phyloP scores from a whole-genome alignment of 2,113 vertebrate species.

The Bubo scandiacus region DNA sequence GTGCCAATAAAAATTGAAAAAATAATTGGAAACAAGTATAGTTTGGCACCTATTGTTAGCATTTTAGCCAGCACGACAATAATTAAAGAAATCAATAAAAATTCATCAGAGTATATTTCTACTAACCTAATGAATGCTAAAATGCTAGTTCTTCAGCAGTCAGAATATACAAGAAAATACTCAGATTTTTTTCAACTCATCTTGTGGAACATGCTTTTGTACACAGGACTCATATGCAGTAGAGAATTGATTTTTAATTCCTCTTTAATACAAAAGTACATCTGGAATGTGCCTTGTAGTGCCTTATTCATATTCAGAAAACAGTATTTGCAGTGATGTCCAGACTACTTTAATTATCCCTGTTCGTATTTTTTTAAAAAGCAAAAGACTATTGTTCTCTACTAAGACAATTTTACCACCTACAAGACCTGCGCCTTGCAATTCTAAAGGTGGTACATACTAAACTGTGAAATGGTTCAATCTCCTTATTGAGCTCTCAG shows the following conservation, averaged over 20 bases:
- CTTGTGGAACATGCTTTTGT: background rate
- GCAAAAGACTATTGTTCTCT: background rate
- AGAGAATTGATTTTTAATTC: background rate
- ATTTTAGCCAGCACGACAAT: background rate
- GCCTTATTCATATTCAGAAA: background rate
- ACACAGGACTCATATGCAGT: background rate
- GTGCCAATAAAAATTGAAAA: background rate
- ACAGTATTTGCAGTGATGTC: background rate
- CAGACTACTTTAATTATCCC: background rate
- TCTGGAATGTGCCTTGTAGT: background rate
- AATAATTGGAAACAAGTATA: background rate
- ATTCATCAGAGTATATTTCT: background rate
- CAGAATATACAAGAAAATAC: background rate
- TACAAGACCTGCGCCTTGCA: background rate
- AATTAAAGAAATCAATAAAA: background rate
- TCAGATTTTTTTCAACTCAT: background rate
- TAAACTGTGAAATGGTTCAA: accelerated
- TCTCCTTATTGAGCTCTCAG: background rate
- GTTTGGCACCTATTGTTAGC: background rate
- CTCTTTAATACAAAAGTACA: background rate
- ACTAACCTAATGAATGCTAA: background rate
- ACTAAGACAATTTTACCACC: background rate
- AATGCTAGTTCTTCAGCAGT: background rate
- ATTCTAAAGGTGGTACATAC: background rate
- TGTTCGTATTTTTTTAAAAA: background rate